Evolutionary conservation across 2,888 invertebrate species (phyloP).

Genomic region (Operophtera brumata): DNA sequence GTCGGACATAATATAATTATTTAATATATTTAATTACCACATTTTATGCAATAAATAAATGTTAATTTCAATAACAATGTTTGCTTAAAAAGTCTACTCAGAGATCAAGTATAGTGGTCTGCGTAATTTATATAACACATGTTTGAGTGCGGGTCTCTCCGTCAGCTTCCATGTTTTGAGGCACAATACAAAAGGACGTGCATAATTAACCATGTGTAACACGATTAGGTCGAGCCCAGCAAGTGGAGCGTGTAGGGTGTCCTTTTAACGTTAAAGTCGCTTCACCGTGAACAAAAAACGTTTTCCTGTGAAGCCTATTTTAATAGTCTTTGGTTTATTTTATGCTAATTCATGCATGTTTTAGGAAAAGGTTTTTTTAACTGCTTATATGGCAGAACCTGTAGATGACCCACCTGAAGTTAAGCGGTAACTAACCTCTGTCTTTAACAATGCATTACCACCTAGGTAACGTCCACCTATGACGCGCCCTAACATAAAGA

Average conservation of each 20-base stretch:
- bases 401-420: no score
- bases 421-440: no score
- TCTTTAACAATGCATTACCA: no score
- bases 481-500: no score
- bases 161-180: slow-evolving; percentile 21
- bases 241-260: slow-evolving; percentile 45
- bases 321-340: slow-evolving; percentile 36
- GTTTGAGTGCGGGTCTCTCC: background rate
- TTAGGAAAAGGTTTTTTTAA: background rate
- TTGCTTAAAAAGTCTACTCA: background rate
- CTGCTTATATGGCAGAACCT: background rate
- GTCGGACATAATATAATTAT: no score
- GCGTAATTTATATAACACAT: slow-evolving; percentile 1
- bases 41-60: no score
- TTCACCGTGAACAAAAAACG: slow-evolving; percentile 44
- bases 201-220: slow-evolving; percentile 72
- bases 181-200: slow-evolving; percentile 53
- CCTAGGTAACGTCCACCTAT: no score
- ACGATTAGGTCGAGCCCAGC: slow-evolving; percentile 55
- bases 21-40: no score
- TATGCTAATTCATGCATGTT: slow-evolving; percentile 29
- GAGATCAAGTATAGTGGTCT: background rate
- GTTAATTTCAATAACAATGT: no score
- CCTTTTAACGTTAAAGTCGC: slow-evolving; percentile 38
- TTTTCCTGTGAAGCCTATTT: slow-evolving; percentile 43